A percentile compares a stretch with the other conserved stretches of the same genome.
Conservation (phyloP, 2,888 invertebrate genomes). For the Drosophila neonasuta region DNA sequence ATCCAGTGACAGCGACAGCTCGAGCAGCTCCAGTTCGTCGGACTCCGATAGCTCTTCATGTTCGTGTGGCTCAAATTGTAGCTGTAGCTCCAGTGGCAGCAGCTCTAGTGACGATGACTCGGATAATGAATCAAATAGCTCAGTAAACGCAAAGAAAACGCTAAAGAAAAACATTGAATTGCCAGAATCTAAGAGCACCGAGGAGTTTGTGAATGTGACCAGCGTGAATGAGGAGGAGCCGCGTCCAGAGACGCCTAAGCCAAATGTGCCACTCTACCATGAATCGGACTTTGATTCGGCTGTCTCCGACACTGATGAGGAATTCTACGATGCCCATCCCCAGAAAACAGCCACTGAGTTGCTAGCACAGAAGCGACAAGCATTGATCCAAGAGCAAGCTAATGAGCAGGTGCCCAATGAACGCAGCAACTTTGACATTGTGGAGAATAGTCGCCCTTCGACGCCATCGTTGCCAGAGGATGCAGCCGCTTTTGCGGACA, state of each 20-base stretch:
- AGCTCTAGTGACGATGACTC: slow-evolving; percentile 84
- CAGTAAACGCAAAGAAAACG: slow-evolving; percentile 76
- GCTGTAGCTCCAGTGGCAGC: slow-evolving; percentile 88
- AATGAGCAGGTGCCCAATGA: slow-evolving; percentile 84
- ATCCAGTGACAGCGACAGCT: slow-evolving; percentile 83
- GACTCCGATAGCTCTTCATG: slow-evolving; percentile 90
- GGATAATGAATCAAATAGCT: slow-evolving; percentile 84
- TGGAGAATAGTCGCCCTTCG: slow-evolving; percentile 86
- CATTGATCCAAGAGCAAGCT: slow-evolving; percentile 86
- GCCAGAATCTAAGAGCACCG: slow-evolving; percentile 26
- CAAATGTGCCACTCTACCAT: slow-evolving; percentile 85
- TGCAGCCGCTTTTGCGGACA: slow-evolving; percentile 64
- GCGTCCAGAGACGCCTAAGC: slow-evolving; percentile 38
- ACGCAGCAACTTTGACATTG: slow-evolving; percentile 83
- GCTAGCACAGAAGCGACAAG: slow-evolving; percentile 89
- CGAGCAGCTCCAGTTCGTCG: slow-evolving; percentile 89
- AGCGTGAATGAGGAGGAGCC: slow-evolving; percentile 80
- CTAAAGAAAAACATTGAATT: slow-evolving; percentile 70
- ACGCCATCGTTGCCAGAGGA: slow-evolving; percentile 85
- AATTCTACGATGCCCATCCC: slow-evolving; percentile 93
- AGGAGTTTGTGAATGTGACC: slow-evolving; percentile 55
- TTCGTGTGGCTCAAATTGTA: slow-evolving; percentile 92
- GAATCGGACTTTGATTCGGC: slow-evolving; percentile 94
- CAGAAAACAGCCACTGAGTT: slow-evolving; percentile 88
- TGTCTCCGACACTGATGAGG: slow-evolving; percentile 93